Evolutionary conservation across 2,888 invertebrate genomes (phyloP), one percentile per base, ranked within the genome.

Genomic region (Lomographa bimaculata): DNA sequence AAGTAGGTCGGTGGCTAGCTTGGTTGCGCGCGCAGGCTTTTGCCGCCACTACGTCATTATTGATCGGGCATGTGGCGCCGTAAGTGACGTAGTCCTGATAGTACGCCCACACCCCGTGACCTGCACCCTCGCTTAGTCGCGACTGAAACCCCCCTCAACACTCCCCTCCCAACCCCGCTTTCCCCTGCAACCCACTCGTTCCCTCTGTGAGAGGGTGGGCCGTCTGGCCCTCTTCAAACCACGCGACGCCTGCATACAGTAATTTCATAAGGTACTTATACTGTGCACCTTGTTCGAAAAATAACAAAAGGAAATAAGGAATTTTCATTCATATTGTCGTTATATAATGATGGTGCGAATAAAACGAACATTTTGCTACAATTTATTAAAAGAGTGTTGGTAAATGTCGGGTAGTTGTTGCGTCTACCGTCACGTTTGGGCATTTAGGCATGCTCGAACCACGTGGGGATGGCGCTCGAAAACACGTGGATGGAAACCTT

Each of bases 1-100:
- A 86, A 87, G 78, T 87, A 82, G 83, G 87, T 84, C 84, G 84
- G 60, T 54, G 66, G 64, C 57, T 56, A 60, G 62, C 16, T 27
- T 50, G 42, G 60, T 46, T 75, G 89, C 82, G 80, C 85, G 87
- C 83, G 86, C 85, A 79, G 52, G 45, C 50, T 55, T 51, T 35
- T 52, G 49, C 54, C 50, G 50, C 58, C 58, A 62, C 79, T 72
- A 86, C 87, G 87, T 87, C 87, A 87, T 68, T 87, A 89, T 89
- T 79, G 89, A 89, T 89, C 84, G 80, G 39, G 77, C 86, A 85
- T 85, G 85, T 87, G 80, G 85, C 85, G 80, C 84, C 85, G 81
- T 81, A 71, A 79, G 74, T 87, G 85, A 87, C 89, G 87, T 87
- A 86, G 84, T 56, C 64, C 68, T 74, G 71, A 67, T 84, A 79